These are phyloP conservation scores for Eupelmus urozonus DNA, from an alignment of 2,888 invertebrate species.

Conservation along the genomic window DNA sequence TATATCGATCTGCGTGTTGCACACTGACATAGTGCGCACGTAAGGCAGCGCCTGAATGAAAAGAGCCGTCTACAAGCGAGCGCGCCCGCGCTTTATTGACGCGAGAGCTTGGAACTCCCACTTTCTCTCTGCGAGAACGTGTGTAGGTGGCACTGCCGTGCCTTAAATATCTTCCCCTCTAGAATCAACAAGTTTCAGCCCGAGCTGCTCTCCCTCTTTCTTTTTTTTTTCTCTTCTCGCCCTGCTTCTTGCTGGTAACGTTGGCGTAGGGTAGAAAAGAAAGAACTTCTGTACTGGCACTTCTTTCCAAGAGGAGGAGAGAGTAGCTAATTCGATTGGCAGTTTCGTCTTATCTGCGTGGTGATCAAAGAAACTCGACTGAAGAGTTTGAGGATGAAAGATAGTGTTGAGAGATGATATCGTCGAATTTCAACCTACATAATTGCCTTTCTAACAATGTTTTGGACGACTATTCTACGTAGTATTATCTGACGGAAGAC, in stretches of 20 bases:
- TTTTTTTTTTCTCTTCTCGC: background rate
- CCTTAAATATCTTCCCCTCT: constrained; percentile 26
- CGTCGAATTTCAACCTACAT: too few relatives aligned
- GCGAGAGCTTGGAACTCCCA: background rate
- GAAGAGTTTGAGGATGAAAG: too few relatives aligned
- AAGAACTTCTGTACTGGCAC: background rate
- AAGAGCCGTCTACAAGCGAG: constrained; percentile 17
- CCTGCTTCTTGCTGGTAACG: background rate
- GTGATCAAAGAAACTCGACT: too few relatives aligned
- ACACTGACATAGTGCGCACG: background rate
- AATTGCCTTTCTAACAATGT: too few relatives aligned
- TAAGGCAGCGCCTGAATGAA: constrained; percentile 20
- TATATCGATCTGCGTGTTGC: constrained; percentile 15
- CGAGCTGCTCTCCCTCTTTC: background rate
- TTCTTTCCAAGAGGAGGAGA: background rate
- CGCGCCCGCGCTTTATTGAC: constrained; percentile 15
- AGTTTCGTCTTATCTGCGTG: too few relatives aligned
- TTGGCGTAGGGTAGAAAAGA: background rate
- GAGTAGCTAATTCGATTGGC: background rate
- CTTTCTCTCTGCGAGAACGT: background rate
- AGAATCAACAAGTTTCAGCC: constrained; percentile 44
- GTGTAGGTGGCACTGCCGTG: background rate
- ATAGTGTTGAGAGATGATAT: too few relatives aligned
- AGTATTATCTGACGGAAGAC: too few relatives aligned
- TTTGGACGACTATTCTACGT: too few relatives aligned